Conservation (phyloP, 2,888 invertebrate species). For the Falcaria lacertinaria region DNA sequence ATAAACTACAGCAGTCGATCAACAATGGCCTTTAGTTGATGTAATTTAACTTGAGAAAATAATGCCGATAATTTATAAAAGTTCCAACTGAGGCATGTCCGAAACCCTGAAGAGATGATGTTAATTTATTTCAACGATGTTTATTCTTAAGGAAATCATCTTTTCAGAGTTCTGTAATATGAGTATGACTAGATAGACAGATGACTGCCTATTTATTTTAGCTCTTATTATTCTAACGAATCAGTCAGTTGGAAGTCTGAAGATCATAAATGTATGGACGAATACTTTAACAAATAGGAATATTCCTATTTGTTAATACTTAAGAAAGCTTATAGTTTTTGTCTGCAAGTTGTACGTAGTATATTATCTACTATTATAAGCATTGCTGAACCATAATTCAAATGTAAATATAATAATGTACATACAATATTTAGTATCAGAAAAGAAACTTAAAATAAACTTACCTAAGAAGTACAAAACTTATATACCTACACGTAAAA, state of each 20-base stretch:
- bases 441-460: too few relatives aligned
- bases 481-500: too few relatives aligned
- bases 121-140: slow-evolving; percentile 61
- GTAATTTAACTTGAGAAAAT: slow-evolving; percentile 42
- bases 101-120: slow-evolving; percentile 44
- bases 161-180: slow-evolving; percentile 48
- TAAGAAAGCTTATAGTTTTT: too few relatives aligned
- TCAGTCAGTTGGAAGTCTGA: slow-evolving; percentile 31
- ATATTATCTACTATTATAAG: too few relatives aligned
- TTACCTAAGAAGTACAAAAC: too few relatives aligned
- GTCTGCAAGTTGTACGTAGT: too few relatives aligned
- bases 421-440: too few relatives aligned
- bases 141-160: slow-evolving; percentile 46
- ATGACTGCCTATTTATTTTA: slow-evolving; percentile 47
- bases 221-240: too few relatives aligned
- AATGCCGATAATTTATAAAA: slow-evolving; percentile 48
- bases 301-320: too few relatives aligned
- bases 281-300: slow-evolving; percentile 16
- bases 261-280: slow-evolving; percentile 33
- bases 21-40: slow-evolving; percentile 27
- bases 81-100: slow-evolving; percentile 36
- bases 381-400: too few relatives aligned
- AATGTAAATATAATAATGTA: too few relatives aligned
- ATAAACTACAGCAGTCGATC: slow-evolving; percentile 24
- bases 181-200: slow-evolving; percentile 39